A percentile compares a stretch with the other conserved stretches of the same genome.
Evolutionary conservation across 1,140 invertebrate species (phyloP).

Genomic region (Arctopsyche grandis): DNA sequence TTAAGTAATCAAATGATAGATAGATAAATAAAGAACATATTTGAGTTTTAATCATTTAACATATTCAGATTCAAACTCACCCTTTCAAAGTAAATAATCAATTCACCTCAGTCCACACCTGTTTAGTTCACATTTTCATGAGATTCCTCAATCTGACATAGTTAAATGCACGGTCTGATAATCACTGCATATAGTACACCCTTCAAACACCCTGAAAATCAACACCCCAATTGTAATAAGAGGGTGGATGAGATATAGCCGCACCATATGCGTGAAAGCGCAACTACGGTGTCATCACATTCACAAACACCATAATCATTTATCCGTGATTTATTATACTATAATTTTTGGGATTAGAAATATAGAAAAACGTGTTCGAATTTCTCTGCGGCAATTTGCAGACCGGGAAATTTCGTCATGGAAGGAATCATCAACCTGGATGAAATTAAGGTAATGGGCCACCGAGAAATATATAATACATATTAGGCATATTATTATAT

Average conservation of each 20-base stretch:
- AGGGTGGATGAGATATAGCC: slow-evolving; percentile 14
- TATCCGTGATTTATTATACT: slow-evolving; percentile 8
- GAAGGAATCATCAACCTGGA: neutral
- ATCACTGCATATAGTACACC: neutral
- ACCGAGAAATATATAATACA: neutral
- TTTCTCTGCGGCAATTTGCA: neutral
- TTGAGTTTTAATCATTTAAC: too few relatives aligned
- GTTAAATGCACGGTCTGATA: neutral
- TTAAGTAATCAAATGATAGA: too few relatives aligned
- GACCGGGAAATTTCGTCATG: slow-evolving; percentile 12
- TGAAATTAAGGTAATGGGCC: slow-evolving; percentile 22
- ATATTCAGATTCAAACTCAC: too few relatives aligned
- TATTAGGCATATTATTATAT: neutral
- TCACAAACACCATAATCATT: slow-evolving; percentile 31
- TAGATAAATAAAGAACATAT: too few relatives aligned
- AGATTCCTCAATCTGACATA: neutral
- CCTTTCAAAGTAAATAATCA: too few relatives aligned
- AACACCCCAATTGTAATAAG: neutral
- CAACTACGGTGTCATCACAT: slow-evolving; percentile 11
- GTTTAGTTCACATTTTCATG: too few relatives aligned
- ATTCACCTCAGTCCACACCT: too few relatives aligned
- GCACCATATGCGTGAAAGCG: slow-evolving; percentile 41
- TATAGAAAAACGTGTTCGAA: neutral
- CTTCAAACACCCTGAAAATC: neutral
- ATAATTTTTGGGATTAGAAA: neutral